Conservation (phyloP, 35 echinoderm and acorn worm species). For the Apostichopus californicus region DNA sequence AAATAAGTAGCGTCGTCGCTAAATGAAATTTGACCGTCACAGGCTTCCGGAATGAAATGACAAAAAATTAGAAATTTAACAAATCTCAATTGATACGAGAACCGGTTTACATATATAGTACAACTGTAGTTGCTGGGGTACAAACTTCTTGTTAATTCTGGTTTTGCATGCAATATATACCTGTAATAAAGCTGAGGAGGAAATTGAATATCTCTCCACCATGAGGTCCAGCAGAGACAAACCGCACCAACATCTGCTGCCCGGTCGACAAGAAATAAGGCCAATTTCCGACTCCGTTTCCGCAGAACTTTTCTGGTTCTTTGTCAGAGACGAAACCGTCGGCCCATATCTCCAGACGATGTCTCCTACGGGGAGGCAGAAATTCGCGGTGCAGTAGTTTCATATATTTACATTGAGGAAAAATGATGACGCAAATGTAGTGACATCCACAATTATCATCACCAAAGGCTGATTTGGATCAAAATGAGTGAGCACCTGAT, state of each 20-base stretch:
- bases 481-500: no score
- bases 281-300: not conserved
- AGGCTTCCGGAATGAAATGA: no score
- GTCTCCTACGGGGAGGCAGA: not conserved
- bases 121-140: not conserved
- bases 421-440: no score
- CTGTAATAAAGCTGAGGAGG: slow-evolving; percentile 5
- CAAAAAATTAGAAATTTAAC: no score
- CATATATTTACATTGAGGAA: no score
- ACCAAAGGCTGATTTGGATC: no score
- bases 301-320: slow-evolving; percentile 18
- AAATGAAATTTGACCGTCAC: no score
- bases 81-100: no score
- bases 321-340: not conserved
- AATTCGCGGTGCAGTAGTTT: not conserved
- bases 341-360: slow-evolving; percentile 20
- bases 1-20: no score
- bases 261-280: not conserved
- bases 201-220: not conserved
- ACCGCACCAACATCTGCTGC: slow-evolving; percentile 22
- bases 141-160: not conserved
- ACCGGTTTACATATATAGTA: no score
- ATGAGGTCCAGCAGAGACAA: not conserved
- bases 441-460: no score
- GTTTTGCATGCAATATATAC: not conserved